Conservation (phyloP, 2,797 vertebrate genomes). For the Brachymystax lenok region DNA sequence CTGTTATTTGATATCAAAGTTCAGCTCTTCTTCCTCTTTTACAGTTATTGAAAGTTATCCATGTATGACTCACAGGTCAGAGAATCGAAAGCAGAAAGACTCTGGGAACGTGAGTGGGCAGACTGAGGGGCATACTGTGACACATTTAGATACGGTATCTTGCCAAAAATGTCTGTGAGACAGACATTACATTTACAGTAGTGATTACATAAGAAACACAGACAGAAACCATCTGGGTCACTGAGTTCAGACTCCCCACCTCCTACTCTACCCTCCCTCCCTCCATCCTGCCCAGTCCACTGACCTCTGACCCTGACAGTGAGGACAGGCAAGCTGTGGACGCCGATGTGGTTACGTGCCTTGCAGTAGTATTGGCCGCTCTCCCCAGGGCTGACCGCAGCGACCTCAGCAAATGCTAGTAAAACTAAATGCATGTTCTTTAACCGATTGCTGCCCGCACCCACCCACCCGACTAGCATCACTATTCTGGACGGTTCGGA, state of each 20-base stretch:
- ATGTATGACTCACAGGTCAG: conserved; percentile 64
- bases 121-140: background rate
- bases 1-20: background rate
- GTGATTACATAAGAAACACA: too few relatives aligned
- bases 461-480: too few relatives aligned
- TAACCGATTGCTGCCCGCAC: too few relatives aligned
- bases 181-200: too few relatives aligned
- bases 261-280: background rate
- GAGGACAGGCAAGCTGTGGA: conserved; percentile 77
- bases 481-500: too few relatives aligned
- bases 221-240: background rate
- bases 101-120: background rate
- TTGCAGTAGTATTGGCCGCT: conserved; percentile 81
- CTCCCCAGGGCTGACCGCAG: conserved; percentile 72
- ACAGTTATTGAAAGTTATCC: too few relatives aligned
- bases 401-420: too few relatives aligned
- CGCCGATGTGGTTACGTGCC: conserved; percentile 76
- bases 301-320: conserved; percentile 78
- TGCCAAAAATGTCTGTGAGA: too few relatives aligned
- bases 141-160: background rate
- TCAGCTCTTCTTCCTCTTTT: background rate
- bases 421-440: too few relatives aligned
- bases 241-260: background rate
- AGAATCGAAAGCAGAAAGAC: conserved; percentile 53
- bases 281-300: conserved; percentile 4